These are phyloP conservation scores for Lydus trimaculatus DNA, from an alignment of 2,888 invertebrate genomes.

Conservation along the genomic window DNA sequence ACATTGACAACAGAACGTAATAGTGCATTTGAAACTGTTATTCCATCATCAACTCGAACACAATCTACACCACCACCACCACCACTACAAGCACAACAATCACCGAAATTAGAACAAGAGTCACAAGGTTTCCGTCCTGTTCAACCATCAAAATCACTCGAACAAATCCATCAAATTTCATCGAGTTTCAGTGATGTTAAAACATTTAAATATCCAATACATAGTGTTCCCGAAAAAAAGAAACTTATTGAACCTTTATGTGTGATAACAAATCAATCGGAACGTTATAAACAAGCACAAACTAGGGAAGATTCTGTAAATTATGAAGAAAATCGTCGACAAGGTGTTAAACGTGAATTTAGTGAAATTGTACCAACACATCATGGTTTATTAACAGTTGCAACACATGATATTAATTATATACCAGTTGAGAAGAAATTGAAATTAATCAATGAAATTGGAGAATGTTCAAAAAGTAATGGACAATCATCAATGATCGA, in stretches of 20 bases:
- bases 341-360: slow-evolving; percentile 49
- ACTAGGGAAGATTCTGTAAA: slow-evolving; percentile 50
- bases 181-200: slow-evolving; percentile 51
- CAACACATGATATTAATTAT: slow-evolving; percentile 33
- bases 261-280: slow-evolving; percentile 57
- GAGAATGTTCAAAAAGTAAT: neutral
- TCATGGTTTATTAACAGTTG: slow-evolving; percentile 44
- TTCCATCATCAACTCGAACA: slow-evolving; percentile 44
- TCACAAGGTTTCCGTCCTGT: slow-evolving; percentile 54
- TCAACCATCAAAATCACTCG: slow-evolving; percentile 39
- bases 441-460: slow-evolving; percentile 28
- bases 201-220: slow-evolving; percentile 54
- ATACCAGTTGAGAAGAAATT: slow-evolving; percentile 40
- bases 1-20: slow-evolving; percentile 37
- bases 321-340: slow-evolving; percentile 52
- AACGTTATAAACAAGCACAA: slow-evolving; percentile 56
- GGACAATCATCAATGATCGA: neutral
- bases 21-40: slow-evolving; percentile 64
- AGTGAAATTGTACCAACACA: slow-evolving; percentile 36
- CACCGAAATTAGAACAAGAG: slow-evolving; percentile 18
- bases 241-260: slow-evolving; percentile 54
- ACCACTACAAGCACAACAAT: slow-evolving; percentile 67
- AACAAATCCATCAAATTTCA: slow-evolving; percentile 50
- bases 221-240: slow-evolving; percentile 40
- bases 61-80: slow-evolving; percentile 58